Evolutionary conservation across 2,888 invertebrate genomes (phyloP), one percentile per base, ranked within the genome.

Genomic region (Trichacis sp.): DNA sequence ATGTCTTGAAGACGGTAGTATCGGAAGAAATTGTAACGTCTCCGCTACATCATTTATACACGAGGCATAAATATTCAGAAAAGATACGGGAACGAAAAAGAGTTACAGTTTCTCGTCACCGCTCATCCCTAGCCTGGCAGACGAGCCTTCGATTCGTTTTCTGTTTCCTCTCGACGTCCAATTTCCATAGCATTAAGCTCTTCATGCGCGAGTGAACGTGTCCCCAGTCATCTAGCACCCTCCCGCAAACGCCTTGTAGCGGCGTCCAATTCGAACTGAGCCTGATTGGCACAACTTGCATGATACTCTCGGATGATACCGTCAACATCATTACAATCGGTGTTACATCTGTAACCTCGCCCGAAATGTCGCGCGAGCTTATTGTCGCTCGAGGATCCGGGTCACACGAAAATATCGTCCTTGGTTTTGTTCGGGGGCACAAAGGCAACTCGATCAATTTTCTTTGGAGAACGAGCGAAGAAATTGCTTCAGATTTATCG

Each of bases 101-200:
- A 24, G 24, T 8, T 24, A 24, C 24, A 24, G 4, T 24, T 24
- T 24, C 24, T 24, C 24, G 24, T 24, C 24, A 24, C 24, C 24
- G 24, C 24, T 24, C 24, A 24, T 24, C 24, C 24, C 24, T 24
- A 5, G 24, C 3, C 24, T 24, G 11, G 33, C n/a, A 33, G 33
- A 9, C 33, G 17, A 52, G 54, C 55, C 59, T 56, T 61, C 68
- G 72, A 73, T 73, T 65, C 71, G 58, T 68, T 69, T 73, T 72
- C 73, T 77, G 76, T 78, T 77, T 77, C 75, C 73, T 66, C 70
- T 67, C 73, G 75, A 77, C 79, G 78, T 81, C 77, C 80, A 81
- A 82, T 82, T 81, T 82, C 81, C 81, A 81, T 82, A 78, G 74
- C 76, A 80, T 81, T 81, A 81, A 73, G 71, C 75, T 68, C 65